Evolutionary conservation across 1,140 invertebrate genomes (phyloP).

Genomic region (Apis dorsata): DNA sequence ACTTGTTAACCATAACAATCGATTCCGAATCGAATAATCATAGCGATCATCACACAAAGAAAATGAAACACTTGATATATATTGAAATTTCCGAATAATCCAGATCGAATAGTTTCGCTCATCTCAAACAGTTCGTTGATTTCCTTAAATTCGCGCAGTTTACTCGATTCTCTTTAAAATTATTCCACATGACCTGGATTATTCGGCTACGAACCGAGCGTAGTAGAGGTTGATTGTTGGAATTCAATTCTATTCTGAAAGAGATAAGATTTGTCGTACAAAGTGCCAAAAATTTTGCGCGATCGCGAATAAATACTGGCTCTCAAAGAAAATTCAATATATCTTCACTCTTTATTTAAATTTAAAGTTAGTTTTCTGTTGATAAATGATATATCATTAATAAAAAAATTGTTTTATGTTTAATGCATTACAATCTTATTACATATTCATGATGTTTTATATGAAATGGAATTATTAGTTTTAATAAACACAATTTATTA

Average conservation of each 20-base stretch:
- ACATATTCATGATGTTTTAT: too few species aligned
- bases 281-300: conserved; percentile 18
- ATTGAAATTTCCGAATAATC: neutral
- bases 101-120: conserved; percentile 7
- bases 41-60: too few species aligned
- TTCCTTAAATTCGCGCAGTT: conserved; percentile 40
- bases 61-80: neutral
- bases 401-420: too few species aligned
- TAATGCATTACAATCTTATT: too few species aligned
- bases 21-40: neutral
- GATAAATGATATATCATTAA: too few species aligned
- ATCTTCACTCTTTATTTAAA: neutral
- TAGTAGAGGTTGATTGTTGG: conserved; percentile 10
- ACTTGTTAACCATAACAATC: neutral
- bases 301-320: neutral
- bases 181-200: conserved; percentile 46
- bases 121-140: conserved; percentile 44
- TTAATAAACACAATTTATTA: too few species aligned
- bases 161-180: conserved; percentile 38
- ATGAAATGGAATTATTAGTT: too few species aligned
- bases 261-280: neutral
- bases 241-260: neutral
- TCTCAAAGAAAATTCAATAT: neutral
- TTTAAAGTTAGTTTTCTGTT: too few species aligned
- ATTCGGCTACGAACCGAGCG: conserved; percentile 27